Evolutionary conservation across 2,888 invertebrate genomes (phyloP).

Genomic region (Drosophila hamatofila): DNA sequence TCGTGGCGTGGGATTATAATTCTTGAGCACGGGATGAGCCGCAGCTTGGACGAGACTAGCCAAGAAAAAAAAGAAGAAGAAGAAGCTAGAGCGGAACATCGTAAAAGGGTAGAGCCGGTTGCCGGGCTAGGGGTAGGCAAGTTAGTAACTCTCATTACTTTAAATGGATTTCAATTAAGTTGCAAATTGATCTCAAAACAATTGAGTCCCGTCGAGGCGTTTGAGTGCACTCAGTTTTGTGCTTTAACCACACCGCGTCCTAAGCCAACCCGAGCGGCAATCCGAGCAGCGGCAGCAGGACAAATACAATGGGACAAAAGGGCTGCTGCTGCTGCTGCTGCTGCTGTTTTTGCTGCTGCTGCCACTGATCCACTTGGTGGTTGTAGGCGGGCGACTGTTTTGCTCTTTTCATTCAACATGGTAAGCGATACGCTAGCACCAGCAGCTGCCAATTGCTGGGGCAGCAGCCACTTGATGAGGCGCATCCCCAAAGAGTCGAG

Average conservation of each 20-base stretch:
- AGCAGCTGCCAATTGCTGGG: slow-evolving; percentile 72
- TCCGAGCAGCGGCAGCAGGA: slow-evolving; percentile 24
- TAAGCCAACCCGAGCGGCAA: slow-evolving; percentile 40
- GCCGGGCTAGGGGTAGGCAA: slow-evolving; percentile 48
- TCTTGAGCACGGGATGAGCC: slow-evolving; percentile 72
- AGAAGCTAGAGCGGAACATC: background rate
- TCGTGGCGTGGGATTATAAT: slow-evolving; percentile 62
- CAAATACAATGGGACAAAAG: slow-evolving; percentile 60
- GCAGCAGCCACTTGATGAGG: slow-evolving; percentile 56
- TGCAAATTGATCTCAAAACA: slow-evolving; percentile 83
- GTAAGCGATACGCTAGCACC: slow-evolving; percentile 68
- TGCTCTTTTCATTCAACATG: slow-evolving; percentile 59
- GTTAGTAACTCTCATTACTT: slow-evolving; percentile 83
- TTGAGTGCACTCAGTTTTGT: slow-evolving; percentile 62
- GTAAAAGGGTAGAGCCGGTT: slow-evolving; percentile 46
- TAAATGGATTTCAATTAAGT: slow-evolving; percentile 84
- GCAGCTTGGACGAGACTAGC: slow-evolving; percentile 29
- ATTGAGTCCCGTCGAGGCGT: slow-evolving; percentile 74
- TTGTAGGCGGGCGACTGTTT: slow-evolving; percentile 52
- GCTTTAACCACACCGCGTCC: slow-evolving; percentile 52
- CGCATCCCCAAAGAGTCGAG: slow-evolving; percentile 1
- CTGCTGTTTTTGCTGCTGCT: slow-evolving; percentile 38
- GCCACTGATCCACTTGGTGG: slow-evolving; percentile 49
- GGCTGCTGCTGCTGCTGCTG: slow-evolving; percentile 40
- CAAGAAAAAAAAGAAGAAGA: background rate